A percentile compares a stretch with the other conserved stretches of the same genome.
These are phyloP conservation scores for Coelopa pilipes DNA, from an alignment of 2,888 invertebrate species.

Conservation along the genomic window DNA sequence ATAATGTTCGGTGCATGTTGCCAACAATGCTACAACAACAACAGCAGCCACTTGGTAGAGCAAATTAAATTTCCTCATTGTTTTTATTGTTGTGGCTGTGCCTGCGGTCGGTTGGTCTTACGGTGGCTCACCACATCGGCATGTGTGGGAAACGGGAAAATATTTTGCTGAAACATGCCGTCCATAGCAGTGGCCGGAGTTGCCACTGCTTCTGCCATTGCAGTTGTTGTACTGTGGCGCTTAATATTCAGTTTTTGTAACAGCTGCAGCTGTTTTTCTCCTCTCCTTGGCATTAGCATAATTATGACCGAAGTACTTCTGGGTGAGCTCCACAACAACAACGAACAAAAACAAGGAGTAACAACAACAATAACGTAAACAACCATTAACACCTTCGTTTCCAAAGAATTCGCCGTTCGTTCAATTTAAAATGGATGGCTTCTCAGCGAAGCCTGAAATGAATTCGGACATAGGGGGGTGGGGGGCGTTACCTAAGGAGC, in stretches of 20 bases:
- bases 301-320: no score
- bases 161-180: no score
- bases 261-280: no score
- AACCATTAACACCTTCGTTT: not conserved
- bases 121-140: not conserved
- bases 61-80: constrained; percentile 29
- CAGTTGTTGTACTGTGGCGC: not conserved
- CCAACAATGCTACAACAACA: not conserved
- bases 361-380: no score
- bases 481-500: no score
- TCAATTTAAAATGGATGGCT: not conserved
- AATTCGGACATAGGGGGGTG: no score
- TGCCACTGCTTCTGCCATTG: not conserved
- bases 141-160: constrained; percentile 4
- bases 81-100: constrained; percentile 1
- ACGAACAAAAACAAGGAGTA: no score
- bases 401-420: not conserved
- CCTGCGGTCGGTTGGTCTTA: not conserved
- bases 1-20: constrained; percentile 2
- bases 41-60: constrained; percentile 12
- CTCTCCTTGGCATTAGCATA: no score
- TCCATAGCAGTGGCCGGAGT: no score
- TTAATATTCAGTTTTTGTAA: no score
- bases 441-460: no score
- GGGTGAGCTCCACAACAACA: no score